Conservation (phyloP, 2,888 invertebrate genomes). For the Eumerus sabulonum region DNA sequence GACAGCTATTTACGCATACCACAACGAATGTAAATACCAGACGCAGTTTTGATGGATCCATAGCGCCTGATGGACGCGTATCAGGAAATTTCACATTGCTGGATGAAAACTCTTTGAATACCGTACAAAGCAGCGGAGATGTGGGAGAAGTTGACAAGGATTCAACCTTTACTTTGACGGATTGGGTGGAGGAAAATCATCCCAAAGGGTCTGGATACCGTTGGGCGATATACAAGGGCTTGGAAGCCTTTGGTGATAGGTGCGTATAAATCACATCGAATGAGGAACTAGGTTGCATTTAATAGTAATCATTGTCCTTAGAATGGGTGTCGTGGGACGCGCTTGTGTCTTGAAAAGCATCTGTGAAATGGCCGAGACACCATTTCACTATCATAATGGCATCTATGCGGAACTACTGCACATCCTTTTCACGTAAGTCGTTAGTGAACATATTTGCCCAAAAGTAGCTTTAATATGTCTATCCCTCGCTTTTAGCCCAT, state of each 20-base stretch:
- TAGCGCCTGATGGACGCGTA: background rate
- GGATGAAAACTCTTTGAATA: background rate
- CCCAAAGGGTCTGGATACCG: slow-evolving; percentile 33
- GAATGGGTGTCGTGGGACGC: slow-evolving; percentile 83
- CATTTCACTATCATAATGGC: slow-evolving; percentile 84
- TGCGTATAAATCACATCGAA: background rate
- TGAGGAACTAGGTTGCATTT: too few relatives aligned
- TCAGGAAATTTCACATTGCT: slow-evolving; percentile 1
- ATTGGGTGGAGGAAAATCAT: background rate
- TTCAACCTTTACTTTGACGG: background rate
- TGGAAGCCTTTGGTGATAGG: slow-evolving; percentile 43
- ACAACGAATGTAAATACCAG: slow-evolving; percentile 5
- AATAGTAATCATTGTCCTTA: slow-evolving; percentile 75
- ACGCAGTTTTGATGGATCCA: background rate
- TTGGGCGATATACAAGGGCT: slow-evolving; percentile 50
- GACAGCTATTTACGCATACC: slow-evolving; percentile 38
- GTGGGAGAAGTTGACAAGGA: background rate
- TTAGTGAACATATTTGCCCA: background rate
- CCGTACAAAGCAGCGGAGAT: background rate
- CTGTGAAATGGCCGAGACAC: slow-evolving; percentile 85
- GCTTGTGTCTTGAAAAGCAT: slow-evolving; percentile 86
- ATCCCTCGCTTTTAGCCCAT: slow-evolving; percentile 82
- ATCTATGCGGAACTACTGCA: slow-evolving; percentile 86
- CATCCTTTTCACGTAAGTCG: slow-evolving; percentile 85
- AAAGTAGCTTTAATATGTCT: too few relatives aligned